Conservation (phyloP, 2,888 invertebrate species). For the Boloria selene region DNA sequence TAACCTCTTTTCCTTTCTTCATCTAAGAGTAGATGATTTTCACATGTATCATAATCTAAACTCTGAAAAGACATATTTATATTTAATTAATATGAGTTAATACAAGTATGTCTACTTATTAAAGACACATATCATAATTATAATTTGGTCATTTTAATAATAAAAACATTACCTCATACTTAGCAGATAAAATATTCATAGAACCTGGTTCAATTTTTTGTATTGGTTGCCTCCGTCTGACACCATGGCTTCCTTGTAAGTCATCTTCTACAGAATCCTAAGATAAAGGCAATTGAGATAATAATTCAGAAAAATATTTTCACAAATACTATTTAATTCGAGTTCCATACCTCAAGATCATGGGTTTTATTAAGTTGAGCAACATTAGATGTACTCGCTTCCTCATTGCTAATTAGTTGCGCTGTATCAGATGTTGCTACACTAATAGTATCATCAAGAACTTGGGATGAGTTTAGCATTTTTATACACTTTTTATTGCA, state of each 20-base stretch:
- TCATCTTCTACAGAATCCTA: constrained; percentile 65
- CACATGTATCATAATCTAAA: constrained; percentile 96
- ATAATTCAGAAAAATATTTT: not conserved
- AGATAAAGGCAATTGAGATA: not conserved
- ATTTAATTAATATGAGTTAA: not conserved
- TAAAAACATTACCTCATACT: constrained; percentile 85
- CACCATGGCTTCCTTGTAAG: constrained; percentile 70
- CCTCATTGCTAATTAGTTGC: constrained; percentile 65
- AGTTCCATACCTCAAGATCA: constrained; percentile 55
- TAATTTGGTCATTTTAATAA: not conserved
- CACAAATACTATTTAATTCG: not conserved
- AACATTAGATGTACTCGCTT: constrained; percentile 67
- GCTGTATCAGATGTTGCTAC: constrained; percentile 70
- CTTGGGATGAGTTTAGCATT: constrained; percentile 56
- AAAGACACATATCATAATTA: not conserved
- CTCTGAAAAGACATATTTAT: constrained; percentile 84
- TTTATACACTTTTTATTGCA: constrained; percentile 28
- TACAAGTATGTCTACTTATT: too few relatives aligned
- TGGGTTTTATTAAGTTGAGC: constrained; percentile 61
- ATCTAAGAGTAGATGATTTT: constrained; percentile 91
- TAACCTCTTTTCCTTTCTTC: constrained; percentile 91
- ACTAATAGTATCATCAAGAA: constrained; percentile 53
- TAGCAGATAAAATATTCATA: constrained; percentile 87
- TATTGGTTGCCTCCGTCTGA: constrained; percentile 74
- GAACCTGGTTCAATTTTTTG: constrained; percentile 86